Percentiles rank a stretch among this genome's conserved stretches.
phyloP scores from a whole-genome alignment of 2,113 vertebrate species.

The Pampusana beccarii region DNA sequence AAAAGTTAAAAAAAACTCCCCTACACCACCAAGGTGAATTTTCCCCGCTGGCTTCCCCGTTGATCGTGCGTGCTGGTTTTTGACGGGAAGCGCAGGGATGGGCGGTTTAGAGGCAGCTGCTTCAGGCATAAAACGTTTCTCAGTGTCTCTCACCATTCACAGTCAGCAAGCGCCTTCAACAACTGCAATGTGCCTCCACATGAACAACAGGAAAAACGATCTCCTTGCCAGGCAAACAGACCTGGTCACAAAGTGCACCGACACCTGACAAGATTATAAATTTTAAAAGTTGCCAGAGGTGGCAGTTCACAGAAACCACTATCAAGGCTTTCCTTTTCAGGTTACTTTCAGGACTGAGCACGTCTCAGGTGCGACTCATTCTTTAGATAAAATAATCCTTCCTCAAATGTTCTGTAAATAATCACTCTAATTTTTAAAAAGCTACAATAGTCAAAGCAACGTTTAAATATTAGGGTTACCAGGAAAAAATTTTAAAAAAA shows the following conservation, averaged over 20 bases:
- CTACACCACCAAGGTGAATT: background rate
- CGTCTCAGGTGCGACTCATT: rapidly evolving
- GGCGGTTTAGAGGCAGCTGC: background rate
- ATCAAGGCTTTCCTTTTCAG: background rate
- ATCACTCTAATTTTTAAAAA: background rate
- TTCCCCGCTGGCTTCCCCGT: background rate
- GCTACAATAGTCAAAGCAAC: background rate
- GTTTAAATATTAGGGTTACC: background rate
- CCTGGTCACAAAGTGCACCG: background rate
- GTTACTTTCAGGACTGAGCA: background rate
- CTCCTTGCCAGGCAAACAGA: background rate
- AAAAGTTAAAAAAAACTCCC: background rate
- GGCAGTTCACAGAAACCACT: background rate
- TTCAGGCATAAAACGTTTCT: background rate
- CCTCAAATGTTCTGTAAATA: slow-evolving; percentile 1
- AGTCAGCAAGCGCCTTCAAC: background rate
- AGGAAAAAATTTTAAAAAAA: background rate
- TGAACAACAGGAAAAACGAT: background rate
- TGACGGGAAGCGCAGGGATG: background rate
- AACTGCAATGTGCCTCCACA: background rate
- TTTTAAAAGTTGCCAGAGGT: background rate
- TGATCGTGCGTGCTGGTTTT: background rate
- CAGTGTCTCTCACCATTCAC: background rate
- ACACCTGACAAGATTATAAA: background rate
- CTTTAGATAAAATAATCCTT: background rate